Conservation (phyloP, 2,113 vertebrate genomes). For the Chloebia gouldiae region DNA sequence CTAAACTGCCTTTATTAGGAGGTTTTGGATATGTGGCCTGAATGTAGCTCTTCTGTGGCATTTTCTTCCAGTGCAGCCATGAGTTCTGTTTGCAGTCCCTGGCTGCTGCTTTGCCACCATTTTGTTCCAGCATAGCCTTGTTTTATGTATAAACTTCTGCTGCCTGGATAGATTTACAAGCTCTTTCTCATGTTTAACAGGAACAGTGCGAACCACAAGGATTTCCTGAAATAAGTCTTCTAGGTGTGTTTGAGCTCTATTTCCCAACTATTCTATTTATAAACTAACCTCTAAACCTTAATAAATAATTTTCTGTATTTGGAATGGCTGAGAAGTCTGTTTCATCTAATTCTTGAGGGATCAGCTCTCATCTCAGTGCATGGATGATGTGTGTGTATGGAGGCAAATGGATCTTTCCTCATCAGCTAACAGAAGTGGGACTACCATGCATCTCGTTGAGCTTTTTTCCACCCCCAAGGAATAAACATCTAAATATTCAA, state of each 20-base stretch:
- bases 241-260: not conserved
- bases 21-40: not conserved
- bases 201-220: not conserved
- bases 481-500: not conserved
- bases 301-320: not conserved
- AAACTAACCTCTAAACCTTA: not conserved
- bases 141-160: not conserved
- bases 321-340: not conserved
- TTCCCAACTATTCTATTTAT: not conserved
- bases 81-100: not conserved
- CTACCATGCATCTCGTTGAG: not conserved
- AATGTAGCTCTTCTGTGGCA: not conserved
- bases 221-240: conserved; percentile 29
- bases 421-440: not conserved
- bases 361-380: not conserved
- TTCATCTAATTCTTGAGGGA: not conserved
- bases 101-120: not conserved
- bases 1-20: not conserved
- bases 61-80: not conserved
- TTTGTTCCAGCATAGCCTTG: not conserved
- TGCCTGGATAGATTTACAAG: not conserved
- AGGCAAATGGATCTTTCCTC: not conserved
- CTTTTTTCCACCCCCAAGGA: not conserved
- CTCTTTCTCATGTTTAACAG: conserved; percentile 6
- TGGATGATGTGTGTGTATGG: not conserved